Base-by-base conservation (phyloP, 2,797 vertebrate genomes). In the Delichon dasypus region DNA sequence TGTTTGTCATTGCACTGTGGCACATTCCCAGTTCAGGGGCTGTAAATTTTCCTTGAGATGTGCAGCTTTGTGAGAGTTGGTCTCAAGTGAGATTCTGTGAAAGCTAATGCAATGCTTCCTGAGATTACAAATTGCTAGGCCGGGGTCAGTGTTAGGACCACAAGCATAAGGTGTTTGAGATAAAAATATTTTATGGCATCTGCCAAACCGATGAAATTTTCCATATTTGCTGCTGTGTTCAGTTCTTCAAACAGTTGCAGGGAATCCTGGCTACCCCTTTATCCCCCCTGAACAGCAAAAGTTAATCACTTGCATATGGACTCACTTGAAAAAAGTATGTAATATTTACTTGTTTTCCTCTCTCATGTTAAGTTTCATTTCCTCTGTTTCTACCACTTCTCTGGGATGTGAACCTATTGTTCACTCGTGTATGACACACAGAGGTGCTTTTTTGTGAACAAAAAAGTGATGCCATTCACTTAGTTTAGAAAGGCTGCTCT, bases 221-320 rank as follows among this genome's bases (percentile, higher is more conserved):
- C 90, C 75, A 7, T 89, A 83, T 78, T 93, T 94, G 91, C 94
- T 87, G 68, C 93, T 90, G n/a, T 72, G 78, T 89, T 95, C 75
- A 58, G 51, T 86, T 90, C 47, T 85, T 89, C 58, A 89, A 96
- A 89, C 68, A 76, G 77, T 85, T 89, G 85, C 76, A 92, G 74
- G 93, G 71, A 74, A 89, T 93, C 88, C 96, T 95, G 93, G 93
- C 89, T 96, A 76, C 57, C 81, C 76, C 62, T 90, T 92, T 76
- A 73, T 93, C 66, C 82, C 96, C 88, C 91, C 81, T 89, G 18
- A 34, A 93, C 54, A 95, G 88, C 78, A 80, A 53, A 94, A 93
- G 78, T 95, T 95, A 97, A 97, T 96, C 87, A 70, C 92, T 96
- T 34, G 2, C 93, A 97, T 77, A 96, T 96, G 96, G 77, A 61